These are phyloP conservation scores for Drosophila subobscura DNA, from an alignment of 1,140 invertebrate species.

Conservation along the genomic window DNA sequence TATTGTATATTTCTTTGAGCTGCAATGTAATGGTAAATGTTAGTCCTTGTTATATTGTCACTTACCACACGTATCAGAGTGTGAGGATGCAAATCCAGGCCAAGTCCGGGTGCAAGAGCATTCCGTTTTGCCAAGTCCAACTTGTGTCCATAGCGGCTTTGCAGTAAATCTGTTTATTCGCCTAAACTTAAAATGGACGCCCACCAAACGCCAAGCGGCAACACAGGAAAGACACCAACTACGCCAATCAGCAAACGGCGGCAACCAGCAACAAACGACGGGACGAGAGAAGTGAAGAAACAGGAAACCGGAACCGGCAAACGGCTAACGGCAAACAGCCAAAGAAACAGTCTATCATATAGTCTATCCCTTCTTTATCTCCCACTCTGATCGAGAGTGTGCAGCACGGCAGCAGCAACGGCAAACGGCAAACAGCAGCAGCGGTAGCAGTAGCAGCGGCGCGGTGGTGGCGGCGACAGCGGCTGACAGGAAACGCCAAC, in stretches of 20 bases:
- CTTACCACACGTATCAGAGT: slow-evolving; percentile 2
- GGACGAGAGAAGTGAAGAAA: slow-evolving; percentile 44
- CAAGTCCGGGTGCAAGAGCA: not conserved
- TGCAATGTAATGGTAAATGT: slow-evolving; percentile 12
- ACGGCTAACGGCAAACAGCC: slow-evolving; percentile 34
- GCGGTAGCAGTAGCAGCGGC: slow-evolving; percentile 14
- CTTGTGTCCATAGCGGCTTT: not conserved
- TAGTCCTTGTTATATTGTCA: not conserved
- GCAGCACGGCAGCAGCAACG: slow-evolving; percentile 20
- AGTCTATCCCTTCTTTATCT: too few species aligned
- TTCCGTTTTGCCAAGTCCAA: not conserved
- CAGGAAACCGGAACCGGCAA: slow-evolving; percentile 27
- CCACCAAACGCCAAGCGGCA: slow-evolving; percentile 37
- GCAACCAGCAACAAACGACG: slow-evolving; percentile 47
- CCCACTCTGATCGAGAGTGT: slow-evolving; percentile 12
- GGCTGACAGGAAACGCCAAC: slow-evolving; percentile 36
- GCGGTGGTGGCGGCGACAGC: slow-evolving; percentile 28
- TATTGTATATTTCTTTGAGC: slow-evolving; percentile 11
- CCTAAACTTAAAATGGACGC: slow-evolving; percentile 45
- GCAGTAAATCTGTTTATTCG: slow-evolving; percentile 40
- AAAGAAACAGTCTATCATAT: too few species aligned
- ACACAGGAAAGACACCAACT: slow-evolving; percentile 54
- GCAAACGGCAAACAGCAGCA: slow-evolving; percentile 18
- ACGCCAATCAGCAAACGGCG: slow-evolving; percentile 46
- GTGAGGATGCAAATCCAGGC: not conserved